These are phyloP conservation scores for Cervus canadensis DNA, from an alignment of 2,113 vertebrate species.

Conservation along the genomic window DNA sequence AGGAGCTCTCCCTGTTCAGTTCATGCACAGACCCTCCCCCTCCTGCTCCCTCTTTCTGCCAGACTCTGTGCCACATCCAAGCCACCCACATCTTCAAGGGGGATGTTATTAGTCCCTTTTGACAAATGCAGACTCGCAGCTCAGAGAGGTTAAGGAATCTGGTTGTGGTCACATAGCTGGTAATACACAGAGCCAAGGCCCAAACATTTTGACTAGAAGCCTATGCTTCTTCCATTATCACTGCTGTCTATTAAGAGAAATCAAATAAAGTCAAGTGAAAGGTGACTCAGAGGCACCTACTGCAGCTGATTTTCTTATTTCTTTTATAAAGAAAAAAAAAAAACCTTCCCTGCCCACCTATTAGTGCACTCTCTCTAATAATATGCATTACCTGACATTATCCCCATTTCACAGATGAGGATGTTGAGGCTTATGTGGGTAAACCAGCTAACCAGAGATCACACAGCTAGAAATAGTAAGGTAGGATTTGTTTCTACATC, in stretches of 20 bases:
- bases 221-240: not conserved
- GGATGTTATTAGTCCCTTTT: not conserved
- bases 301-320: not conserved
- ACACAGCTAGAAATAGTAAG: not conserved
- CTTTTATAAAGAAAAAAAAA: not conserved
- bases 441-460: not conserved
- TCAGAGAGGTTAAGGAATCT: not conserved
- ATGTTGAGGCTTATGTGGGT: not conserved
- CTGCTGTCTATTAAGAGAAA: not conserved
- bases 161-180: not conserved
- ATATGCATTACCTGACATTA: not conserved
- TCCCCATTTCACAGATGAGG: not conserved
- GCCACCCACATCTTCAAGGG: not conserved
- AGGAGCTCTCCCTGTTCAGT: not conserved
- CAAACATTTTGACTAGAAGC: not conserved
- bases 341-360: accelerated
- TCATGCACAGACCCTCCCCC: no score
- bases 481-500: not conserved
- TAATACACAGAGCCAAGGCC: not conserved
- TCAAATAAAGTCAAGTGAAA: not conserved
- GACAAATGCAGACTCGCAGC: not conserved
- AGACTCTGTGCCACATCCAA: not conserved
- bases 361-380: not conserved
- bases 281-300: not conserved
- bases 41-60: not conserved